A percentile compares a stretch with the other conserved stretches of the same genome.
Conservation (phyloP, 2,888 invertebrate genomes). For the Limnephilus lunatus region DNA sequence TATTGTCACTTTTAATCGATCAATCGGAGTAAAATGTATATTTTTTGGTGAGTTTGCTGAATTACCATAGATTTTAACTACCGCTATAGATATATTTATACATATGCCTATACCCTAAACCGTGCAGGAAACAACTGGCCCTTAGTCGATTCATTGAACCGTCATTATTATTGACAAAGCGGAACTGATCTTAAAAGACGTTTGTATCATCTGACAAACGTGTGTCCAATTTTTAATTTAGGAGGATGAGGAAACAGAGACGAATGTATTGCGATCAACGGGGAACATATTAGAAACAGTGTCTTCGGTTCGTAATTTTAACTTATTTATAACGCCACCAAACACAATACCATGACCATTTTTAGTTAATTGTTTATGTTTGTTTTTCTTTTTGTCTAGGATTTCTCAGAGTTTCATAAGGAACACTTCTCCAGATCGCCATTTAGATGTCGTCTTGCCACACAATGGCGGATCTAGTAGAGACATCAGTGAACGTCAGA, state of each 20-base stretch:
- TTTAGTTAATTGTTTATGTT: neutral
- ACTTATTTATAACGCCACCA: neutral
- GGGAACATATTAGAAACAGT: neutral
- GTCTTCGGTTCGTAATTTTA: neutral
- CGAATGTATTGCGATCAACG: no score
- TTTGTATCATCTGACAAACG: neutral
- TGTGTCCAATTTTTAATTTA: neutral
- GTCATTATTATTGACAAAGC: neutral
- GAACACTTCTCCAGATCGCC: constrained; percentile 18
- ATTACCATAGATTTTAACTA: neutral
- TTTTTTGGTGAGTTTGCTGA: neutral
- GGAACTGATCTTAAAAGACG: neutral
- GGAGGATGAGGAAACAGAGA: neutral
- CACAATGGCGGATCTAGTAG: constrained; percentile 13
- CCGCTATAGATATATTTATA: neutral
- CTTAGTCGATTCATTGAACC: neutral
- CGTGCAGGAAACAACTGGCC: neutral
- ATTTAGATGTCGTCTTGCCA: neutral
- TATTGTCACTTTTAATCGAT: no score
- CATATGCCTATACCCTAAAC: no score
- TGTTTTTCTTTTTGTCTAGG: constrained; percentile 38
- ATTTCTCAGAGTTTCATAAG: constrained; percentile 23
- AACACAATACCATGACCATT: no score
- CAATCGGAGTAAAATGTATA: neutral
- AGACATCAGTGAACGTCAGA: constrained; percentile 8